Conservation (phyloP, 2,113 vertebrate genomes). For the Gymnogyps californianus region DNA sequence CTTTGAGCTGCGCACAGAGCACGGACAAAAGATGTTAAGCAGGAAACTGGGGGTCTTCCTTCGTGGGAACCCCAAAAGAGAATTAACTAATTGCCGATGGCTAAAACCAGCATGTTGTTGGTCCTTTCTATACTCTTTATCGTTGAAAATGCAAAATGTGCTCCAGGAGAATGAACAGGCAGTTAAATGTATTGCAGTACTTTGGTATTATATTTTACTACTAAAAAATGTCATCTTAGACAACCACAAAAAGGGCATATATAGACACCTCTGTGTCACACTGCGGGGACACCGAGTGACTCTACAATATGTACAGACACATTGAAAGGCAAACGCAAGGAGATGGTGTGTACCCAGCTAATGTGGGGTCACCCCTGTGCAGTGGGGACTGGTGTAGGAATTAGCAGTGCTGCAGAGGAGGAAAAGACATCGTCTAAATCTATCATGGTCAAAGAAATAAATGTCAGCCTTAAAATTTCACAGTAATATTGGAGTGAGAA, state of each 20-base stretch:
- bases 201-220: neutral
- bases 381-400: neutral
- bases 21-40: accelerated
- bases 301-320: accelerated
- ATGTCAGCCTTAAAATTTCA: neutral
- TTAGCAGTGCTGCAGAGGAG: neutral
- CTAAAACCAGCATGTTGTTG: accelerated
- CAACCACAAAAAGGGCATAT: too few relatives aligned
- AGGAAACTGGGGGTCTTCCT: neutral
- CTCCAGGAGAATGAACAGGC: neutral
- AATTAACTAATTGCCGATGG: neutral
- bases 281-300: accelerated
- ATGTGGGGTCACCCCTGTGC: accelerated
- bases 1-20: neutral
- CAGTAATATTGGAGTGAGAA: neutral
- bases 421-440: neutral
- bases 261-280: neutral
- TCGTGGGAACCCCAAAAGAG: neutral
- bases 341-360: neutral
- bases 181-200: accelerated
- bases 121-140: neutral
- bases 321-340: neutral
- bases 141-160: neutral
- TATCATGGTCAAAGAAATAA: neutral
- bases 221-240: neutral